Evolutionary conservation across 2,113 vertebrate genomes (phyloP).

Genomic region (Chaetura pelagica): DNA sequence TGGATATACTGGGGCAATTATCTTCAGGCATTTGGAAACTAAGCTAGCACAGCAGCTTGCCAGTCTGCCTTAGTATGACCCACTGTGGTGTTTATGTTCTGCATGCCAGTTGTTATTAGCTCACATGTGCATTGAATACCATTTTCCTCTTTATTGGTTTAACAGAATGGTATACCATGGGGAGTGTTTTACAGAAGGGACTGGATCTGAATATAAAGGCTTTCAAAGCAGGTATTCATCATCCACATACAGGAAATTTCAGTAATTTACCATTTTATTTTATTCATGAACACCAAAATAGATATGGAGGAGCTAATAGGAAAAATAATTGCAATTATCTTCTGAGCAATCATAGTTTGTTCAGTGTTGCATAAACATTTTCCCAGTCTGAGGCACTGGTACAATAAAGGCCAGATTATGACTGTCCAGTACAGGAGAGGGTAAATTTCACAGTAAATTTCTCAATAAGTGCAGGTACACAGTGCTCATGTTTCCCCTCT

Average conservation of each 20-base stretch:
- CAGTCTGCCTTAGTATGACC: slow-evolving; percentile 36
- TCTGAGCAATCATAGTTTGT: neutral
- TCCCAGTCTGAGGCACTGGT: neutral
- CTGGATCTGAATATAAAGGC: slow-evolving; percentile 4
- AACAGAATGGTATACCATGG: slow-evolving; percentile 33
- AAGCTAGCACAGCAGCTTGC: slow-evolving; percentile 64
- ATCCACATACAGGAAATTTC: neutral
- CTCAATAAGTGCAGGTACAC: neutral
- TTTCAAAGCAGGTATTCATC: slow-evolving; percentile 31
- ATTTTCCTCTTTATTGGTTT: slow-evolving; percentile 67
- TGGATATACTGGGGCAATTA: slow-evolving; percentile 55
- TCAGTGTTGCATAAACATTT: neutral
- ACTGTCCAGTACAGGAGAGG: neutral
- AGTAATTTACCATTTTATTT: slow-evolving; percentile 7
- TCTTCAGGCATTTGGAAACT: slow-evolving; percentile 57
- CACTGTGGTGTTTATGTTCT: slow-evolving; percentile 70
- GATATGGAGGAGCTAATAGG: neutral
- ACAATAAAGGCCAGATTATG: neutral
- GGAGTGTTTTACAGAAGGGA: slow-evolving; percentile 35
- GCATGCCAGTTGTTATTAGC: slow-evolving; percentile 73
- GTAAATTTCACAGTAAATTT: neutral
- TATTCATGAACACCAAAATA: neutral
- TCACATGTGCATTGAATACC: slow-evolving; percentile 48
- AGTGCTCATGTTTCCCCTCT: neutral
- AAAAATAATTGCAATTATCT: neutral